These are phyloP conservation scores for Caenorhabditis parvicauda DNA, from an alignment of 2,888 invertebrate species.

Conservation along the genomic window DNA sequence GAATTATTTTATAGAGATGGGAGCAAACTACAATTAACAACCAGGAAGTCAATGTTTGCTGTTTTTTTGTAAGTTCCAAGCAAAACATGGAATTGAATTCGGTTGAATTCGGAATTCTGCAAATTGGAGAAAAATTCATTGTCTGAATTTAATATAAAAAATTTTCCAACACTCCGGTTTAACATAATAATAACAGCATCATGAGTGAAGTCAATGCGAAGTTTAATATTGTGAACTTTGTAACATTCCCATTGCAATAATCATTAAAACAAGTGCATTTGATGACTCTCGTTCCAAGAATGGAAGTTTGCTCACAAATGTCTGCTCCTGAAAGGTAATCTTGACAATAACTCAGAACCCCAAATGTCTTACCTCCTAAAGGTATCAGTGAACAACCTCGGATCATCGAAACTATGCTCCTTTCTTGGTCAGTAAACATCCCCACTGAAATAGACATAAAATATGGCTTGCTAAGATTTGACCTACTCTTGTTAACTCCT, in stretches of 20 bases:
- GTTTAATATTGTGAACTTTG: too few species aligned
- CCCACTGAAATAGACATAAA: slow-evolving; percentile 61
- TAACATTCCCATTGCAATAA: slow-evolving; percentile 58
- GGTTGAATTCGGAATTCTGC: too few species aligned
- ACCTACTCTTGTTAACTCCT: slow-evolving; percentile 44
- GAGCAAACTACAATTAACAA: too few species aligned
- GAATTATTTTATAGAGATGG: too few species aligned
- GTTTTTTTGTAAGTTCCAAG: too few species aligned
- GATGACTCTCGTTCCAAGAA: slow-evolving; percentile 52
- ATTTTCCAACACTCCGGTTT: too few species aligned
- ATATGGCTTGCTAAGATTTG: not conserved
- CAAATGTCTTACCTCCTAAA: slow-evolving; percentile 35
- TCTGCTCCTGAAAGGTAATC: slow-evolving; percentile 42
- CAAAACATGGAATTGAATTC: too few species aligned
- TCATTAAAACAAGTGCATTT: slow-evolving; percentile 57
- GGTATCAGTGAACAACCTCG: slow-evolving; percentile 57
- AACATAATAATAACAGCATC: too few species aligned
- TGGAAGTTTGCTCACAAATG: slow-evolving; percentile 52
- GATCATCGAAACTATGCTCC: slow-evolving; percentile 50
- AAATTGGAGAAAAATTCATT: too few species aligned
- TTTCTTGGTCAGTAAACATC: slow-evolving; percentile 53
- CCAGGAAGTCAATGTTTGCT: too few species aligned
- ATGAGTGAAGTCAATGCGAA: too few species aligned
- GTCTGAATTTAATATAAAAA: too few species aligned
- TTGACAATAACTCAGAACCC: not conserved